Base-by-base conservation (phyloP, 2,113 vertebrate species). In the Chelonoidis abingdonii region DNA sequence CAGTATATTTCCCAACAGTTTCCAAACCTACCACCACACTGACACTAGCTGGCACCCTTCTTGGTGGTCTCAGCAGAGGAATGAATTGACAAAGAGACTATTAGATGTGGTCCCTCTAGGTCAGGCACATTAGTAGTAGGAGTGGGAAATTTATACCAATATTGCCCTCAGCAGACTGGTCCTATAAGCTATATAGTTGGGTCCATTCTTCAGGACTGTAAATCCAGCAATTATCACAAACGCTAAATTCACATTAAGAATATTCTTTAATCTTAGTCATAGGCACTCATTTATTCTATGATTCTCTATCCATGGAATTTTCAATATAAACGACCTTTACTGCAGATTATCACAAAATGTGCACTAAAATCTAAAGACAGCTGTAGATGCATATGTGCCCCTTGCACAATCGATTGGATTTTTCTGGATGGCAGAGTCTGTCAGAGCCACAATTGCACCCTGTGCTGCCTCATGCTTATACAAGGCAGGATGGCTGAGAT, bases 21-120 rank as follows among this genome's bases (percentile, higher is more conserved):
- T 94, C 85, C 47, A 47, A 76, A 92, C 44, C 47, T 59, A 87
- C 29, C 25, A 4, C 47, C 50, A 41, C 69, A 7, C 79, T 94
- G 80, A 87, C 69, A 41, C 78, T 69, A 75, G 76, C 49, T 86
- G 80, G 88, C 35, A 56, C 1, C 2, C 41, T 83, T 44, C 79
- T 78, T 85, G 31, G 21, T 53, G 90, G 84, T 69, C 81, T 82
- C n/a, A 85, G 4, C 56, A 83, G 87, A 89, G 49, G 25, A 52
- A 13, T 95, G 82, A 89, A 38, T 75, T 76, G 29, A 86, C 94
- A 72, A 62, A 54, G 69, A 94, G 62, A 80, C 47, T 91, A 69
- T 47, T 86, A 50, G 83, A 65, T 14, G 19, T 1, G 3, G 16
- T 1, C 57, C 6, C 83, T 53, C 52, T 35, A 0, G 29, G 24